Percentiles rank a stretch among this genome's conserved stretches.
phyloP scores from a whole-genome alignment of 2,888 invertebrate species.

The Lucinisca nassula region DNA sequence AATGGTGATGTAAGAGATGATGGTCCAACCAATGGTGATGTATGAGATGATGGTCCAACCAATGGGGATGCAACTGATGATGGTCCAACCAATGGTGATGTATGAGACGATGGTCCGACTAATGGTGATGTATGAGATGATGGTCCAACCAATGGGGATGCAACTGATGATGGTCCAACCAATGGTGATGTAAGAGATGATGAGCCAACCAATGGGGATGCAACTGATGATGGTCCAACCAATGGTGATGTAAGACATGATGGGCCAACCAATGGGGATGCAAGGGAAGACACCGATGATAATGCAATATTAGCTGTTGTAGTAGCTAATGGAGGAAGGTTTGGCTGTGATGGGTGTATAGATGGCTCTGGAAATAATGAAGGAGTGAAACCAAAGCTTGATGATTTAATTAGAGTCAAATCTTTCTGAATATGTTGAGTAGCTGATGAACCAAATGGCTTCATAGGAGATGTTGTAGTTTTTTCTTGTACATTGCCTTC shows the following conservation, averaged over 20 bases:
- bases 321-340: not conserved
- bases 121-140: not conserved
- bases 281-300: not conserved
- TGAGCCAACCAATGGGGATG: not conserved
- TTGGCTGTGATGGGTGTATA: not conserved
- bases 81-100: not conserved
- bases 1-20: not conserved
- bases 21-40: not conserved
- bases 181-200: not conserved
- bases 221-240: not conserved
- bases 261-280: not conserved
- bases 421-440: not conserved
- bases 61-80: not conserved
- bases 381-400: constrained; percentile 45
- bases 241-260: not conserved
- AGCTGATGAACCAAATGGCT: not conserved
- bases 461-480: not conserved
- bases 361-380: not conserved
- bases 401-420: not conserved
- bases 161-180: not conserved
- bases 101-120: not conserved
- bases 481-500: not conserved
- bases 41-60: not conserved
- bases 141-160: not conserved
- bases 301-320: not conserved